phyloP scores from a whole-genome alignment of 1,140 invertebrate genomes.

The Heliconius hewitsoni region DNA sequence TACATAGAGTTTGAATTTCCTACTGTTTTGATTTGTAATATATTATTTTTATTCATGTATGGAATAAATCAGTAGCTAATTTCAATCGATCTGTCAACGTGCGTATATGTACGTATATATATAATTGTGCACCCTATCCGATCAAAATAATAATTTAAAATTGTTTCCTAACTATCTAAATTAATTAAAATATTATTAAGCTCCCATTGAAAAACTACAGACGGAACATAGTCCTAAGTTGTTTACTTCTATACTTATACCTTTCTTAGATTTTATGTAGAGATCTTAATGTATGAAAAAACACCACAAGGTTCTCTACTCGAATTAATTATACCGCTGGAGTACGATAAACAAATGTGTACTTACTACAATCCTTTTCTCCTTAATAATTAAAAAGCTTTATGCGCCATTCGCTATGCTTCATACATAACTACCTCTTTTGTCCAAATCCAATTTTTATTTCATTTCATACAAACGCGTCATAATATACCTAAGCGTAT shows the following conservation, averaged over 20 bases:
- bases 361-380: not conserved
- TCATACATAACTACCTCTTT: too few relatives aligned
- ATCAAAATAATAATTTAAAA: not conserved
- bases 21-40: too few relatives aligned
- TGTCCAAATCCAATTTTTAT: too few relatives aligned
- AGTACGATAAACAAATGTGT: not conserved
- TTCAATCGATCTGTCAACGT: too few relatives aligned
- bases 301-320: not conserved
- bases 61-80: too few relatives aligned
- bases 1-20: too few relatives aligned
- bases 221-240: not conserved
- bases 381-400: not conserved
- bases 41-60: too few relatives aligned
- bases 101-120: too few relatives aligned
- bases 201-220: not conserved
- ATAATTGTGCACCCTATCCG: not conserved
- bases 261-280: not conserved
- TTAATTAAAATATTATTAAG: not conserved
- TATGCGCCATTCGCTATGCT: not conserved
- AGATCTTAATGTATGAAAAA: not conserved
- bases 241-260: not conserved
- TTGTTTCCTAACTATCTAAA: not conserved
- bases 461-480: too few relatives aligned
- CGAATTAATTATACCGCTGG: not conserved
- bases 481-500: too few relatives aligned